phyloP scores from a whole-genome alignment of 2,888 invertebrate genomes.

The Oxytorus armatus region DNA sequence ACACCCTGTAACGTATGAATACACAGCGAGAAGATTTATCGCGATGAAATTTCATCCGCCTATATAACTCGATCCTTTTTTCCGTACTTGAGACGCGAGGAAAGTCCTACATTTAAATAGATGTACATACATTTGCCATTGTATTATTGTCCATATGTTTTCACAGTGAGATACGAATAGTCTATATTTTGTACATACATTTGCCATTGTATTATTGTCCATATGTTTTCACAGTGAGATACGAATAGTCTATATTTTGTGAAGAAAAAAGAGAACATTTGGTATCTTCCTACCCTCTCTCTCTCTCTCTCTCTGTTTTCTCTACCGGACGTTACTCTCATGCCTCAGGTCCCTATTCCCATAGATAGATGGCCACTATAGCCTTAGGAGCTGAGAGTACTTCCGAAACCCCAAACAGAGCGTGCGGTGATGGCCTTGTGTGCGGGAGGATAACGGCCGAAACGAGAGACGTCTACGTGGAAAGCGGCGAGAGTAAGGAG shows the following conservation, averaged over 20 bases:
- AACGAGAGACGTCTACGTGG: conserved; percentile 49
- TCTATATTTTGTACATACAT: not conserved
- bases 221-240: conserved; percentile 2
- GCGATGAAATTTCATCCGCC: conserved; percentile 44
- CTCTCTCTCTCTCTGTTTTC: conserved; percentile 33
- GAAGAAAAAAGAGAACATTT: conserved; percentile 32
- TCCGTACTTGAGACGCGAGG: not conserved
- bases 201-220: not conserved
- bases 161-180: not conserved
- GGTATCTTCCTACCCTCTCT: not conserved
- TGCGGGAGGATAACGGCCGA: conserved; percentile 57
- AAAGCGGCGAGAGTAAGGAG: conserved; percentile 39
- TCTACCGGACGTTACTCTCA: conserved; percentile 56
- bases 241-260: not conserved
- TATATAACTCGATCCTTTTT: conserved; percentile 20
- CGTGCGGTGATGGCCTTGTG: conserved; percentile 58
- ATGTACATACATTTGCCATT: not conserved
- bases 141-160: conserved; percentile 15
- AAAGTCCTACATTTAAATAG: conserved; percentile 7
- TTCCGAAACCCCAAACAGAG: conserved; percentile 67
- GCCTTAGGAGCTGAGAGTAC: conserved; percentile 57
- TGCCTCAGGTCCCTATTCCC: conserved; percentile 49
- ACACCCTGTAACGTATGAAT: conserved; percentile 11
- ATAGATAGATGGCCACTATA: conserved; percentile 59
- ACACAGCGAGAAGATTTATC: conserved; percentile 28